Evolutionary conservation across 2,797 vertebrate genomes (phyloP), one percentile per base, ranked within the genome.

Genomic region (Bradypus variegatus): DNA sequence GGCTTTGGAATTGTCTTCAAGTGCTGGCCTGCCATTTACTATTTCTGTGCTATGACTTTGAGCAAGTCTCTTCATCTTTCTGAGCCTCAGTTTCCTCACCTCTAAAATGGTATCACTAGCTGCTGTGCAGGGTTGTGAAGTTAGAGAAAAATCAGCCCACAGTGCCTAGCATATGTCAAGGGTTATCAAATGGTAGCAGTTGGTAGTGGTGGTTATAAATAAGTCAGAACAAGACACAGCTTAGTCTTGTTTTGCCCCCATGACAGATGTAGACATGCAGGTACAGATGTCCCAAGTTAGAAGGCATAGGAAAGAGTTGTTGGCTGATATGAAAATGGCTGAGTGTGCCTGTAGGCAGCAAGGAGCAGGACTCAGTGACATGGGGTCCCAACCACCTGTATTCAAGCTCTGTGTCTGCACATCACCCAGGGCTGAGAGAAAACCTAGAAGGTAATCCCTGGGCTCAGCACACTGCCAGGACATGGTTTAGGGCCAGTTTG

Each of bases 41-140:
- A 67, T 31, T 77, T 85, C 7, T 73, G 67, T 62, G n/a, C 62
- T 48, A 10, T 83, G 72, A 81, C 50, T 88, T 89, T 85, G 60
- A 80, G 50, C 70, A 84, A 70, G 19, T 81, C 83, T 91, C 53
- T 95, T 33, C 53, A n/a, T 92, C 79, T 89, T 86, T 69, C 83
- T 69, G 41, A 92, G 64, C 69, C 77, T 95, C 36, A 4, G 77
- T 91, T 93, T 94, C 67, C 79, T 93, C 50, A 65, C 89, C 79
- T 86, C 27, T 53, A 77, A 77, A 33, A 53, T 53, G 31, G 45
- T n/a, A 53, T 77, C 31, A 33, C 31, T 10, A n/a, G 2, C 21
- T 58, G 2, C 16, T 15, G 19, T 19, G 72, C 73, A 19, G 16
- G 48, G 45, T 50, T 31, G 29, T 33, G 33, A 76, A 18, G 48